Conservation (phyloP, 2,888 invertebrate species). For the Trichogramma evanescens region DNA sequence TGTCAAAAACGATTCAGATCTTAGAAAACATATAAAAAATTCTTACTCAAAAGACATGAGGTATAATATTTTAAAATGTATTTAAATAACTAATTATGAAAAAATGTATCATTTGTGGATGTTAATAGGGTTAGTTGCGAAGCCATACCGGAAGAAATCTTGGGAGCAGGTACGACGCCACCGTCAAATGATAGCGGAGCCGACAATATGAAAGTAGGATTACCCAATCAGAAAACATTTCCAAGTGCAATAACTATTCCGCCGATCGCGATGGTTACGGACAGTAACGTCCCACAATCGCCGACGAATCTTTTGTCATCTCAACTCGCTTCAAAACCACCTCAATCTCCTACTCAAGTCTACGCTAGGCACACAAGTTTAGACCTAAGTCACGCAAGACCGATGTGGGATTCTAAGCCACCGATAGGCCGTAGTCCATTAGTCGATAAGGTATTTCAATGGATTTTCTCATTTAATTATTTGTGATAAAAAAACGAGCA, state of each 20-base stretch:
- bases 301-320: slow-evolving; percentile 35
- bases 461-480: not conserved
- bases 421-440: slow-evolving; percentile 40
- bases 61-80: slow-evolving; percentile 24
- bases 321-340: slow-evolving; percentile 50
- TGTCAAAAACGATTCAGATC: slow-evolving; percentile 45
- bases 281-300: slow-evolving; percentile 38
- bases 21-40: slow-evolving; percentile 62
- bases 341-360: slow-evolving; percentile 59
- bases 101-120: not conserved
- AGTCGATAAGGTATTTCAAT: slow-evolving; percentile 34
- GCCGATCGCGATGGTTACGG: slow-evolving; percentile 36
- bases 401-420: slow-evolving; percentile 38
- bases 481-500: not conserved
- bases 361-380: slow-evolving; percentile 50
- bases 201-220: slow-evolving; percentile 48
- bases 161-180: slow-evolving; percentile 65
- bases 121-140: slow-evolving; percentile 68
- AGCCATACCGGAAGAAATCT: slow-evolving; percentile 84
- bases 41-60: slow-evolving; percentile 64
- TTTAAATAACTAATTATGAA: not conserved
- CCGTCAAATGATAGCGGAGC: slow-evolving; percentile 50
- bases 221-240: slow-evolving; percentile 50
- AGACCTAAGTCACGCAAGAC: slow-evolving; percentile 36
- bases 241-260: slow-evolving; percentile 47